Evolutionary conservation across 2,113 vertebrate species (phyloP), one percentile per base, ranked within the genome.

Genomic region (Fukomys damarensis): DNA sequence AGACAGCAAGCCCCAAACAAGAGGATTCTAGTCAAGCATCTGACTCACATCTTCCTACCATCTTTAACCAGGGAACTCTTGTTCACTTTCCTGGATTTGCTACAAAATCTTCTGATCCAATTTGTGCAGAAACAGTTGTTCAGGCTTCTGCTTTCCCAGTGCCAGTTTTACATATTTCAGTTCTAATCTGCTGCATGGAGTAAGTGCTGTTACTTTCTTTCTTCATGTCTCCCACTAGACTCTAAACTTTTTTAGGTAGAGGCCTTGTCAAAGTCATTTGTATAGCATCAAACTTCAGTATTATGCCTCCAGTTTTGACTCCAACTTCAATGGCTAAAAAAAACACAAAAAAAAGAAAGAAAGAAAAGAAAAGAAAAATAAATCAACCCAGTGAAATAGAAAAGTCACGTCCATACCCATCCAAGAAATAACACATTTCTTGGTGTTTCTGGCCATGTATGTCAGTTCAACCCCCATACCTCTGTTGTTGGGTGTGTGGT

Each of bases 181-280:
- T 49, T 74, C 52, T 74, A 66, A 43, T 43, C 10, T 89, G 26
- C 12, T 61, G 28, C 20, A 3, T 30, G 68, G 26, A 5, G 0
- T 68, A 94, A 84, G 94, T 92, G 6, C 2, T 86, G 0, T 46
- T n/a, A 38, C 56, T 80, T 96, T 59, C 58, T 68, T 89, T 89
- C 74, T 20, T 12, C 22, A 41, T 19, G 17, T 22, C 30, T 72
- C 54, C 26, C 26, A 61, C 16, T 17, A 41, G 30, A 66, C 68
- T 85, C 86, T 76, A 59, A 85, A 41, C 19, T 82, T 87, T 74
- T 94, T 70, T 32, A 16, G 93, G 20, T 26, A 90, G 54, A 79
- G 20, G 22, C 12, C 79, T 86, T 65, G 56, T 35, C 85, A 49
- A 43, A 58, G 11, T 92, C 59, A 90, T 20, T 59, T 22, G 26